These are phyloP conservation scores for Loripinus fragilis DNA, from an alignment of 2,888 invertebrate species.

Conservation along the genomic window DNA sequence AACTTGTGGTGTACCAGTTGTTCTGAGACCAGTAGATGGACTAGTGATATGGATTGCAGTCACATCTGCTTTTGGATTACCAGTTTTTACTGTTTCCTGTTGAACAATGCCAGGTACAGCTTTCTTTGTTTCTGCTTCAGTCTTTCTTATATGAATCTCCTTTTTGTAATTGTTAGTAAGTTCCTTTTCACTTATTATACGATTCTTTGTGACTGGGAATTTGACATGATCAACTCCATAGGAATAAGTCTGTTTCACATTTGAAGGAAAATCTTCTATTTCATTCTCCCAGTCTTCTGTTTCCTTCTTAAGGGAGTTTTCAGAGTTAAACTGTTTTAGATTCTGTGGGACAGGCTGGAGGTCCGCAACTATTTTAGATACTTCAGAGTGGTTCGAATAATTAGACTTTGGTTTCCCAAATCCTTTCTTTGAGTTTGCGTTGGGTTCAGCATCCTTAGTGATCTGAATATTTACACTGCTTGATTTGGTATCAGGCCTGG, in stretches of 20 bases:
- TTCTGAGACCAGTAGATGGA: neutral
- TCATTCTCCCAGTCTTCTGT: constrained; percentile 3
- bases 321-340: too few species aligned
- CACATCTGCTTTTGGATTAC: neutral
- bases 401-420: too few species aligned
- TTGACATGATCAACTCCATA: constrained; percentile 1
- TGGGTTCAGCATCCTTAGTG: neutral
- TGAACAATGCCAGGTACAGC: neutral
- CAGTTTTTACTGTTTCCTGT: neutral
- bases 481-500: neutral
- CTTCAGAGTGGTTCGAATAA: too few species aligned
- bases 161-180: neutral
- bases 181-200: neutral
- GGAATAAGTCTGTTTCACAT: neutral
- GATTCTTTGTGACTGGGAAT: neutral
- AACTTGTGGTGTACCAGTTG: neutral
- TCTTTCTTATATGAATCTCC: neutral
- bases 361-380: too few species aligned
- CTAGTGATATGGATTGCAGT: neutral
- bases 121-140: neutral
- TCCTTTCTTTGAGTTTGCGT: neutral
- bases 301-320: too few species aligned
- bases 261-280: neutral
- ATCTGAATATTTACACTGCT: neutral
- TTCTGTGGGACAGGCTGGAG: too few species aligned